A percentile compares a stretch with the other conserved stretches of the same genome.
These are phyloP conservation scores for Menidia beryllina DNA, from an alignment of 2,113 vertebrate genomes.

Conservation along the genomic window DNA sequence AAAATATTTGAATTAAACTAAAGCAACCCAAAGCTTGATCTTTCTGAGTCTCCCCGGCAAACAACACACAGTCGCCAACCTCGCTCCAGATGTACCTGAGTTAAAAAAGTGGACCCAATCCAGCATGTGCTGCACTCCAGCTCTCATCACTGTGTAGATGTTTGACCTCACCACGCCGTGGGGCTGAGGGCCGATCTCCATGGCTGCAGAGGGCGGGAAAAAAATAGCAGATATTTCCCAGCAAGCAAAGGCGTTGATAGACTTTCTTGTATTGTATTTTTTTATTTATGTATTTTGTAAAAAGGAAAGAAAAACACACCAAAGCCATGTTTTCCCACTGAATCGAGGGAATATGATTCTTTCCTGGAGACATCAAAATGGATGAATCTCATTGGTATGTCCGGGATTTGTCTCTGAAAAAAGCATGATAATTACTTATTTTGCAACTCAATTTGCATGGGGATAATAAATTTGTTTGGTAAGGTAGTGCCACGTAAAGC, in stretches of 20 bases:
- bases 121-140: conserved; percentile 69
- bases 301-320: conserved; percentile 58
- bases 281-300: not conserved
- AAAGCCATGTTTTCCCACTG: conserved; percentile 82
- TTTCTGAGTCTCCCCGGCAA: not conserved
- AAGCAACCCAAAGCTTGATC: not conserved
- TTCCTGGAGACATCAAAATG: conserved; percentile 70
- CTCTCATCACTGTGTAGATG: conserved; percentile 67
- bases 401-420: conserved; percentile 76
- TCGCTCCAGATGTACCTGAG: conserved; percentile 62
- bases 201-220: conserved; percentile 51
- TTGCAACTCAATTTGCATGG: too few relatives aligned
- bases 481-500: too few relatives aligned
- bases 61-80: not conserved
- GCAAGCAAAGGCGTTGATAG: not conserved
- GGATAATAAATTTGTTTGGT: too few relatives aligned
- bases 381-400: conserved; percentile 75
- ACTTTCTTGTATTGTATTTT: too few relatives aligned
- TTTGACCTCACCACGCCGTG: conserved; percentile 78
- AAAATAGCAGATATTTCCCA: not conserved
- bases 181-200: conserved; percentile 79
- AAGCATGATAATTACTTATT: not conserved
- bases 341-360: conserved; percentile 79
- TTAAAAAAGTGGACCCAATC: conserved; percentile 77
- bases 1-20: not conserved